phyloP scores from a whole-genome alignment of 2,797 vertebrate species.

The Amblyopsis hoosieri region DNA sequence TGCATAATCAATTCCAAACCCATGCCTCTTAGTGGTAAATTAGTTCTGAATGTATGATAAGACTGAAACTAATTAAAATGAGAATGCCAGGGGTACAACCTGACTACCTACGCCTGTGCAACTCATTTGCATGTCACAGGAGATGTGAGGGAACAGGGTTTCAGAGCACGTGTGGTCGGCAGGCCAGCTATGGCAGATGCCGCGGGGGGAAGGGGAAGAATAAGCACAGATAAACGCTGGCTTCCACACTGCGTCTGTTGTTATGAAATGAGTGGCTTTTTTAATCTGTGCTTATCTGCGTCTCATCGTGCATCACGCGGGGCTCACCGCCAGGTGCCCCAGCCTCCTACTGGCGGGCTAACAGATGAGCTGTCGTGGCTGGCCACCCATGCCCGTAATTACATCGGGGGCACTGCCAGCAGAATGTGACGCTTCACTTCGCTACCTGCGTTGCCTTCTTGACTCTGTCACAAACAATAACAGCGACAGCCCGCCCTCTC shows the following conservation, averaged over 20 bases:
- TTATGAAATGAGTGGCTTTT: slow-evolving; percentile 48
- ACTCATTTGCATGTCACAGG: slow-evolving; percentile 46
- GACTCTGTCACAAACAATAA: slow-evolving; percentile 79
- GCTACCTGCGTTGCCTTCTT: slow-evolving; percentile 72
- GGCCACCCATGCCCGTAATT: slow-evolving; percentile 82
- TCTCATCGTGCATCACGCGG: slow-evolving; percentile 54
- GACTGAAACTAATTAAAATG: slow-evolving; percentile 58
- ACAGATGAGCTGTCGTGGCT: slow-evolving; percentile 82
- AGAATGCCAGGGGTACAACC: slow-evolving; percentile 42
- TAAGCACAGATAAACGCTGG: slow-evolving; percentile 11
- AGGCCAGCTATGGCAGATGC: no score
- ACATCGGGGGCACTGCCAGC: slow-evolving; percentile 71
- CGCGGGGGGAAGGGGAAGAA: no score
- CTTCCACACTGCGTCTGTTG: slow-evolving; percentile 24
- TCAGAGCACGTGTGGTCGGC: slow-evolving; percentile 26
- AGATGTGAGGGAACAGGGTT: slow-evolving; percentile 34
- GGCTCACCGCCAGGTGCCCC: slow-evolving; percentile 66
- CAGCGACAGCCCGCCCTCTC: slow-evolving; percentile 51
- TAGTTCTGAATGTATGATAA: slow-evolving; percentile 48
- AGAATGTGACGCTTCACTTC: slow-evolving; percentile 62
- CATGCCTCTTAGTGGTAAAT: slow-evolving; percentile 42
- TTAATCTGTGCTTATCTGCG: slow-evolving; percentile 61
- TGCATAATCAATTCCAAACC: slow-evolving; percentile 49
- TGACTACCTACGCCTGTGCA: slow-evolving; percentile 34
- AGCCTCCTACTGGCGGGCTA: slow-evolving; percentile 69